Base-by-base conservation (phyloP, 1,140 invertebrate genomes). In the Danaus plexippus region DNA sequence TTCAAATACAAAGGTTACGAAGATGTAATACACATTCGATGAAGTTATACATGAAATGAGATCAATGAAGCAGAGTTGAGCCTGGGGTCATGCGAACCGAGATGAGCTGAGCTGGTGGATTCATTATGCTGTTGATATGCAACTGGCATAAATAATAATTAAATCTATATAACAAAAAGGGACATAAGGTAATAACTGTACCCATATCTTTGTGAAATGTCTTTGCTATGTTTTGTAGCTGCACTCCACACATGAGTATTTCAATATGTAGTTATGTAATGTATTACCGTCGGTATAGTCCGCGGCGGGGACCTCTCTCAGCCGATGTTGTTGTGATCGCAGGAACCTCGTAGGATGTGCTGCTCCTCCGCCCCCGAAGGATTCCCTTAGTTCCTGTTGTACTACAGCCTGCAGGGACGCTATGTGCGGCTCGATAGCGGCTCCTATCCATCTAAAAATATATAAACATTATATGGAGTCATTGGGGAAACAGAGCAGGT, bases 371-470 rank as follows among this genome's bases (percentile, higher is more conserved):
- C 57, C 94, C 57, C 91, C 90, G 88, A 99, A 98, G 77, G 98
- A 95, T 11, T 92, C 90, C 69, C 98, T 93, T 9, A 99, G 76
- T 84, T 98, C 97, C 52, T 94, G 90, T 12, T 98, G 86, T 77
- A 97, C 94, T 1, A 98, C 92, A 9, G 96, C 94, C 80, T 98
- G 97, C 9, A 99, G 87, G 52, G 91, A 90, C 12, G 91, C 90
- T 49, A 98, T 90, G 70, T 98, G 96, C 11, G 95, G 92, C 82
- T 96, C 96, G 47, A 98, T 89, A 9, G 94, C 94, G 45, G 91
- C 89, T 4, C 96, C 95, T 63, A 97, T 92, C 96, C 96, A 98
- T 61, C 94, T 90, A 58, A 0, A 56, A 58, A 32, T 7, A 52
- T 52, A 44, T 52, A 41, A 11, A 12, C 18, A 53, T 47, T 13